phyloP scores from a whole-genome alignment of 2,113 vertebrate species.

The Tyrannus savana region DNA sequence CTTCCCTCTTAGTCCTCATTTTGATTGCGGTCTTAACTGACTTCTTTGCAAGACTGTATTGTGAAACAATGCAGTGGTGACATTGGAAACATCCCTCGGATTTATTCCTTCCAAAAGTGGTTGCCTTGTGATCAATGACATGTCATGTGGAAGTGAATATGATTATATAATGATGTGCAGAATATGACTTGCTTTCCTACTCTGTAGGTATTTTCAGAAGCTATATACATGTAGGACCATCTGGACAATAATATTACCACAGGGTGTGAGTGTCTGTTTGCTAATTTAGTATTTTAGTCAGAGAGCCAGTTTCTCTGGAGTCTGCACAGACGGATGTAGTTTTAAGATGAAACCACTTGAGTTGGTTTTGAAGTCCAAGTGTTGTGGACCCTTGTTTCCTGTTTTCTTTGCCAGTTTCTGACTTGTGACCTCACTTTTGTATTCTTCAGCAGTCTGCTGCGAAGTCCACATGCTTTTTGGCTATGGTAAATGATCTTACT shows the following conservation, averaged over 20 bases:
- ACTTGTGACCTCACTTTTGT: background rate
- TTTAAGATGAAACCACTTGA: background rate
- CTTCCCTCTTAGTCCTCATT: background rate
- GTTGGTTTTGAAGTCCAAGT: background rate
- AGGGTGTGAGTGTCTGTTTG: background rate
- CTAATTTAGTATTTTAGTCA: background rate
- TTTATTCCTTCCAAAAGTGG: background rate
- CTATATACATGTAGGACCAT: background rate
- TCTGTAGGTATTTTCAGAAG: conserved; percentile 21
- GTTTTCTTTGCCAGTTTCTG: background rate
- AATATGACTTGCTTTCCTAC: background rate
- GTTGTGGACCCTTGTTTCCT: background rate
- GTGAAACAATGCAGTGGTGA: background rate
- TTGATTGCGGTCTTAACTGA: background rate
- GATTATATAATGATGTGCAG: background rate
- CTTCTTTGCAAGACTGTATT: background rate
- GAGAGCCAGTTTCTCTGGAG: background rate
- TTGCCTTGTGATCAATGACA: background rate
- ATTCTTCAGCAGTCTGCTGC: background rate
- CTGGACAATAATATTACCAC: background rate
- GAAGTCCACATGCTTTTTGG: background rate
- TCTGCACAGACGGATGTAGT: background rate
- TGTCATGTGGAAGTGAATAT: background rate
- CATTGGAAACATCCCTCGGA: background rate
- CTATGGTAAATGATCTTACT: background rate